Evolutionary conservation across 2,888 invertebrate genomes (phyloP), one percentile per base, ranked within the genome.

Genomic region (Drosophila maculinotata): DNA sequence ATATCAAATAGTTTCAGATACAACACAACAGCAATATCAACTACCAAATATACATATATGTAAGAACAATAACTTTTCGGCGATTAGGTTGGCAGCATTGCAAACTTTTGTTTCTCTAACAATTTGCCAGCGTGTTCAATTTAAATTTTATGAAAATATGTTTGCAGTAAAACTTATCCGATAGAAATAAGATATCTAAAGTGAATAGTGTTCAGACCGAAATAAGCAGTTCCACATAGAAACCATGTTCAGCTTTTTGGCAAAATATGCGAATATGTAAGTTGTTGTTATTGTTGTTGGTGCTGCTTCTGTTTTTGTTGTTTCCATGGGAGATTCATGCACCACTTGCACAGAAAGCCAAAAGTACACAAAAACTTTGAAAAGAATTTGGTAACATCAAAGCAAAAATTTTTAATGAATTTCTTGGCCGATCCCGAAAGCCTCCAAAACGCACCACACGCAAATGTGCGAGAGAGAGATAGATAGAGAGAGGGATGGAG

Each of bases 361-460:
- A 75, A 71, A 72, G 47, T 79, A 78, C 69, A 80, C 59, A 85
- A 69, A 79, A 80, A 76, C 69, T 80, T 76, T 70, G 68, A 76
- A 69, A 79, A 83, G 88, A 81, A 87, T 87, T 88, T 56, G 65
- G 76, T 62, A 83, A 79, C 76, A 88, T 85, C 87, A 85, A 89
- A 89, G 79, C 80, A 88, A 85, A 77, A 83, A 84, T 89, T 68
- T 84, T 73, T 76, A 79, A 82, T 79, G 79, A 85, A 88, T 82
- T 84, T 79, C 78, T 80, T 81, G 83, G 68, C 71, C 74, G 66
- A 71, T 75, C 48, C 69, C 60, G 66, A 69, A 69, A 84, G 82
- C 82, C 71, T 76, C 53, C 68, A 70, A 72, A 86, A 81, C 80
- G 79, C 81, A 85, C 75, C 67, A 62, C 64, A 68, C 76, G 68